A percentile compares a stretch with the other conserved stretches of the same genome.
These are phyloP conservation scores for Apis laboriosa DNA, from an alignment of 1,140 invertebrate species.

Conservation along the genomic window DNA sequence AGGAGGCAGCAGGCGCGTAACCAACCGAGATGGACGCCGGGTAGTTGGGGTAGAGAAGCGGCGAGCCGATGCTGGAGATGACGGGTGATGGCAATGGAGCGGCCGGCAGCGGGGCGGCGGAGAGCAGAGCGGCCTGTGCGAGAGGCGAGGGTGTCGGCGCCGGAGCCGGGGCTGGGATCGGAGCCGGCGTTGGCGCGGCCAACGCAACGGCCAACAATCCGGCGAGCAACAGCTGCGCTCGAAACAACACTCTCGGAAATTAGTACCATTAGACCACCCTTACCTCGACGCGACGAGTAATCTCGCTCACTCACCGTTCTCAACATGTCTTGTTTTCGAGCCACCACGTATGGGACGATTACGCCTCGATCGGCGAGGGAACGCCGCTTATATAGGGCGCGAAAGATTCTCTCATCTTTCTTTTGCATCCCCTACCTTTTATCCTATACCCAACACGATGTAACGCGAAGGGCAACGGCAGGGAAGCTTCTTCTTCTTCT, in stretches of 20 bases:
- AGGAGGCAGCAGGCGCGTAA: conserved; percentile 12
- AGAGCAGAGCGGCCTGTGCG: neutral
- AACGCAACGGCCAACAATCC: conserved; percentile 64
- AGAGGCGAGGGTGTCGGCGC: conserved; percentile 41
- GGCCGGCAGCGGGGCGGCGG: conserved; percentile 34
- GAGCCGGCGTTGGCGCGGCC: conserved; percentile 51
- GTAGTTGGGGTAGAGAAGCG: conserved; percentile 60
- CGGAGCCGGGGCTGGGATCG: conserved; percentile 40
- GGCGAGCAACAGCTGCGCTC: conserved; percentile 57
- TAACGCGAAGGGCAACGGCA: conserved; percentile 55
- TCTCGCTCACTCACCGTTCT: conserved; percentile 64
- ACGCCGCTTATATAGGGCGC: conserved; percentile 59
- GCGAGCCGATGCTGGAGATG: conserved; percentile 39
- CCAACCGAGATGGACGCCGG: neutral
- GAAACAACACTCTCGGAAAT: neutral
- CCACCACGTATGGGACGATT: conserved; percentile 35
- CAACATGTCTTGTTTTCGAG: conserved; percentile 62
- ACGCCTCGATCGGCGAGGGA: conserved; percentile 46
- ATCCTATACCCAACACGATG: neutral
- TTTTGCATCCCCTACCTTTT: conserved; percentile 12
- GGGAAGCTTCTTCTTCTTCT: conserved; percentile 44
- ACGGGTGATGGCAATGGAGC: conserved; percentile 41
- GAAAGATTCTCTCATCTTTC: conserved; percentile 44
- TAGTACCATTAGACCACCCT: neutral
- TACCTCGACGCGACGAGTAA: neutral